Base-by-base conservation (phyloP, 2,113 vertebrate species). In the Xenus cinereus region DNA sequence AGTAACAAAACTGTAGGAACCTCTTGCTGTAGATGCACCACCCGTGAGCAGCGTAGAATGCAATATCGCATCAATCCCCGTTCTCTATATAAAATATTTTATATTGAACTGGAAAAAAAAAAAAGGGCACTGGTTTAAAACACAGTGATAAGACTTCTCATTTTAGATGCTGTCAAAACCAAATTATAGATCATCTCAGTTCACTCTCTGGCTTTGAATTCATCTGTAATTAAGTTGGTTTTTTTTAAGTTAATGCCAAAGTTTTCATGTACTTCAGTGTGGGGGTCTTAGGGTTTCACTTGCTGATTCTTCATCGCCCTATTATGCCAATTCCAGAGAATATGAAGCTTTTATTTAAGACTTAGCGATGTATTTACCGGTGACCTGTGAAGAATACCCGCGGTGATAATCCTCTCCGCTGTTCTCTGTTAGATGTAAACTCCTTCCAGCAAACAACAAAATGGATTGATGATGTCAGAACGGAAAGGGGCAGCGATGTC, bases 391-490 rank as follows among this genome's bases (percentile, higher is more conserved):
- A 30, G 87, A 76, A 33, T 24, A 20, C 20, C 77, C 92, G 72
- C 72, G 71, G 46, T 97, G 97, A 96, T 67, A 67, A 86, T 92
- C 76, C 93, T 97, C 87, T 97, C 84, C 92, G 14, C 95, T 97
- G 37, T 98, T 95, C 94, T 81, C 91, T 94, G 78, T 35, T 96
- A 99, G 99, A 99, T 95, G 99, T 99, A 96, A 99, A 99, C 98
- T 99, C 99, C 43, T 99, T 99, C 98, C 99, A 99, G 97, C 99
- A 99, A 98, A 99, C 99, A 89, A 99, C 99, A 96, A 99, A 99
- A 97, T 99, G 99, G 99, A 99, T 99, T 33, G 99, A 99, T 83
- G 99, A 99, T 17, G 99, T 99, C 97, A 98, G 99, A 98, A 99
- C 99, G 89, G 99, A 99, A 98, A 98, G 99, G 98, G 99, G 99